A percentile compares a stretch with the other conserved stretches of the same genome.
These are phyloP conservation scores for Heterocephalus glaber DNA, from an alignment of 2,113 vertebrate species.

Conservation along the genomic window DNA sequence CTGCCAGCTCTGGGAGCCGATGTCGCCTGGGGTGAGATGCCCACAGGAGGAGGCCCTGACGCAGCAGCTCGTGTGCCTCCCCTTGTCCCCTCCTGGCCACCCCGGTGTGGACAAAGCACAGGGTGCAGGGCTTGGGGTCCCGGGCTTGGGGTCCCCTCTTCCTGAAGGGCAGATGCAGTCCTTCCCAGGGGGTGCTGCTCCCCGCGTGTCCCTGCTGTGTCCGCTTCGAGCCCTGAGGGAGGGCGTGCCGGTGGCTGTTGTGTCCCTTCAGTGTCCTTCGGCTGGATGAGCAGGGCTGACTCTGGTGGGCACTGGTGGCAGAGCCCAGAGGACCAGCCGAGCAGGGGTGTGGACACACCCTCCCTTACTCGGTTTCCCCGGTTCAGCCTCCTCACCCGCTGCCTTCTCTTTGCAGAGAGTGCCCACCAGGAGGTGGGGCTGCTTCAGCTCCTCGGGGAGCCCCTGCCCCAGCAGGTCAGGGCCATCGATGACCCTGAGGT, in stretches of 20 bases:
- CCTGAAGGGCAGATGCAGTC: background rate
- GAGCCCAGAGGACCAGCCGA: background rate
- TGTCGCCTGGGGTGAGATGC: background rate
- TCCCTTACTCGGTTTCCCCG: background rate
- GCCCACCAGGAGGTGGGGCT: constrained; percentile 87
- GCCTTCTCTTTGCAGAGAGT: constrained; percentile 84
- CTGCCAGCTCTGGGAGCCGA: background rate
- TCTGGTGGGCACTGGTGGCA: background rate
- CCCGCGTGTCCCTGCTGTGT: background rate
- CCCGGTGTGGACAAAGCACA: background rate
- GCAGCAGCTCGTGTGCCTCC: background rate
- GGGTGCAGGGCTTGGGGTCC: too few relatives aligned
- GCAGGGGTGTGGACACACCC: rapidly evolving
- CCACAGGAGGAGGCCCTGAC: too few relatives aligned
- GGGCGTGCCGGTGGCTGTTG: background rate
- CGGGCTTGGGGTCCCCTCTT: too few relatives aligned
- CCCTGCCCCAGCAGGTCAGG: constrained; percentile 87
- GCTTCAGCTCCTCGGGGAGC: constrained; percentile 92
- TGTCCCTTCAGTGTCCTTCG: rapidly evolving
- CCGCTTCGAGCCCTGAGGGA: background rate
- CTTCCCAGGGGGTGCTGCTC: too few relatives aligned
- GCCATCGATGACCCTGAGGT: constrained; percentile 86
- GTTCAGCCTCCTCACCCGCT: background rate
- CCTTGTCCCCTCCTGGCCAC: background rate
- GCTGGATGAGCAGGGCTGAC: background rate